A percentile compares a stretch with the other conserved stretches of the same genome.
Evolutionary conservation across 2,113 vertebrate genomes (phyloP).

Genomic region (Colossoma macropomum): DNA sequence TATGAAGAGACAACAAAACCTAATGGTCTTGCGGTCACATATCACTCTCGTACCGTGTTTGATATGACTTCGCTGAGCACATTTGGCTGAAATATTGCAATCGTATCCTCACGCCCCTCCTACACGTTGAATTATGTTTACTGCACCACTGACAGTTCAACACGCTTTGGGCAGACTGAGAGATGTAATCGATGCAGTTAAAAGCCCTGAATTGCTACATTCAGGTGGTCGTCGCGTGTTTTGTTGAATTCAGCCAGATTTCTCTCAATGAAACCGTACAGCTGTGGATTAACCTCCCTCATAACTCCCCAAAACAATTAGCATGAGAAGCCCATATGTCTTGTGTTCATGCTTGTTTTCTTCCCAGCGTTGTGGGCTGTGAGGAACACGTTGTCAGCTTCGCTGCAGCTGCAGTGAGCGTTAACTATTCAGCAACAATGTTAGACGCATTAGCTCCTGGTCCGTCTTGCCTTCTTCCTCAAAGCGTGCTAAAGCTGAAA

Average conservation of each 20-base stretch:
- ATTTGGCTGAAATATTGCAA: slow-evolving; percentile 1
- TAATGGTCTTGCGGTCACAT: neutral
- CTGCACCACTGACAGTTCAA: neutral
- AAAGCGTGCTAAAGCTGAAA: neutral
- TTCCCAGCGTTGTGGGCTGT: neutral
- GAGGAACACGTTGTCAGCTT: slow-evolving; percentile 12
- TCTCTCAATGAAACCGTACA: too few species aligned
- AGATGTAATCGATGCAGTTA: slow-evolving; percentile 1
- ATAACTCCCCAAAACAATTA: neutral
- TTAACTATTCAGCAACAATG: slow-evolving; percentile 44
- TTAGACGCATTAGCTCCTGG: slow-evolving; percentile 12
- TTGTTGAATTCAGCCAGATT: neutral
- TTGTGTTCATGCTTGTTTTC: slow-evolving; percentile 22
- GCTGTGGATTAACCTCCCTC: neutral
- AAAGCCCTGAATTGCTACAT: neutral
- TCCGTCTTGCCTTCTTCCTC: neutral
- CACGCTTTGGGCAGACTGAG: slow-evolving; percentile 6
- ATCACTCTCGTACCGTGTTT: neutral
- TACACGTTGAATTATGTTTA: slow-evolving; percentile 26
- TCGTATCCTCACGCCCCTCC: slow-evolving; percentile 24
- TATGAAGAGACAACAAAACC: neutral
- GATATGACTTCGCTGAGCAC: neutral
- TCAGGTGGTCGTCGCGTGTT: neutral
- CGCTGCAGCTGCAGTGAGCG: slow-evolving; percentile 27
- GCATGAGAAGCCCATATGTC: neutral